Evolutionary conservation across 2,113 vertebrate genomes (phyloP), one percentile per base, ranked within the genome.

Genomic region (Orthonyx spaldingii): DNA sequence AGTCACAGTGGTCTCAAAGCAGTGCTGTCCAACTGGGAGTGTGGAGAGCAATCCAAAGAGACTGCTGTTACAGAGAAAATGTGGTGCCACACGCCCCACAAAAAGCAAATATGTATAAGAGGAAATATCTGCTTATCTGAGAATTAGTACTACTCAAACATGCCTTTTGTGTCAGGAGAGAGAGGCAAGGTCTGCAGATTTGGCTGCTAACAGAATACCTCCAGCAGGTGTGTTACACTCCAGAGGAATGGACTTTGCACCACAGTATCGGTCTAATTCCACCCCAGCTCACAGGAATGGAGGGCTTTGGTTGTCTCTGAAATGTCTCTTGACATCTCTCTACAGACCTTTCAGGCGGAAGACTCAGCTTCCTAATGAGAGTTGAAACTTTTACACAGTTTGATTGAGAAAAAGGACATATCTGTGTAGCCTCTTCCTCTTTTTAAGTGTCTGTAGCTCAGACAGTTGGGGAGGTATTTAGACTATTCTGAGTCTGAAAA

Each of bases 81-180:
- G 11, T 41, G 22, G 50, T 55, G 53, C 49, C 52, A 49, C 56
- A n/a, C 0, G 0, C 44, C 79, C 76, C 60, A 64, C 11, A 24
- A 28, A 90, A 89, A 86, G 79, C 42, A 93, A 92, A 94, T 49
- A 93, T 1, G 4, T 46, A 0, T 39, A 81, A 89, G 44, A 81
- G 50, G 76, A 85, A 96, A 90, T 86, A 68, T 5, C 79, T 41
- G n/a, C 64, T 90, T 96, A 93, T 92, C 92, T 60, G 65, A 65
- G 37, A 74, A 75, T 70, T 70, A 77, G 17, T 16, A 18, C 56
- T 93, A 57, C 32, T 77, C 86, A 95, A 96, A 92, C 56, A 93
- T 78, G 41, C 60, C 69, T 84, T 84, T 39, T 78, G 68, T 3
- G 5, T 81, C 66, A 88, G 79, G 68, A 86, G 71, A 92, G 79